phyloP scores from a whole-genome alignment of 2,797 vertebrate genomes.

The Myotis pilosus region DNA sequence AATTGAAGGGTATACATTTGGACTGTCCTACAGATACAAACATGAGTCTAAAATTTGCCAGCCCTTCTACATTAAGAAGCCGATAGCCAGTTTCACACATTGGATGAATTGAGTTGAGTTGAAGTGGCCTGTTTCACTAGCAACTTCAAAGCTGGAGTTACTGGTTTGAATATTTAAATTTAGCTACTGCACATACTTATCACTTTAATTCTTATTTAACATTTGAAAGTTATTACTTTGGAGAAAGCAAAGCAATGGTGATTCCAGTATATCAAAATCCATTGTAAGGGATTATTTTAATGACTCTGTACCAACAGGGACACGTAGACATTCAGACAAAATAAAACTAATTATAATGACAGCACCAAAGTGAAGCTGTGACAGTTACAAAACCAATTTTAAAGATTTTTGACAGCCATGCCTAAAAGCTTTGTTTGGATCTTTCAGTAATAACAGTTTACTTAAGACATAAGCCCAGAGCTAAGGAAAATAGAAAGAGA shows the following conservation, averaged over 20 bases:
- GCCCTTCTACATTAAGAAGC: not conserved
- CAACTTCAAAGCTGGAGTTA: not conserved
- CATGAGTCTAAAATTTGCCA: not conserved
- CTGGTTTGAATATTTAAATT: conserved; percentile 62
- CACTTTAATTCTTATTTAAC: conserved; percentile 64
- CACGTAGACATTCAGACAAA: conserved; percentile 56
- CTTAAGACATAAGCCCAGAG: conserved; percentile 64
- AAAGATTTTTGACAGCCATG: conserved; percentile 67
- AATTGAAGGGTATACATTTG: not conserved
- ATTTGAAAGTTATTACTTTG: conserved; percentile 58
- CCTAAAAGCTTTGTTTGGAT: conserved; percentile 71
- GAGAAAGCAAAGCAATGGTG: conserved; percentile 58
- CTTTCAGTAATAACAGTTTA: conserved; percentile 68
- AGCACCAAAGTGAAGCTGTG: conserved; percentile 56
- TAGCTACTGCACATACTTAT: conserved; percentile 30
- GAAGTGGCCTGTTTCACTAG: not conserved
- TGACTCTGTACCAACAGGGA: conserved; percentile 16
- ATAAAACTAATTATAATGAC: conserved; percentile 68
- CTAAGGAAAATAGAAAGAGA: conserved; percentile 64
- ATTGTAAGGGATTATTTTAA: conserved; percentile 69
- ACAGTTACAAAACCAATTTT: conserved; percentile 51
- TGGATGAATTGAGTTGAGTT: not conserved
- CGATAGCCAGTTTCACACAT: not conserved
- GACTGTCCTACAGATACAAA: not conserved
- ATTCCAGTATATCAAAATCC: conserved; percentile 70